Evolutionary conservation across 2,888 invertebrate species (phyloP).

Genomic region (Dorcus parallelipipedus): DNA sequence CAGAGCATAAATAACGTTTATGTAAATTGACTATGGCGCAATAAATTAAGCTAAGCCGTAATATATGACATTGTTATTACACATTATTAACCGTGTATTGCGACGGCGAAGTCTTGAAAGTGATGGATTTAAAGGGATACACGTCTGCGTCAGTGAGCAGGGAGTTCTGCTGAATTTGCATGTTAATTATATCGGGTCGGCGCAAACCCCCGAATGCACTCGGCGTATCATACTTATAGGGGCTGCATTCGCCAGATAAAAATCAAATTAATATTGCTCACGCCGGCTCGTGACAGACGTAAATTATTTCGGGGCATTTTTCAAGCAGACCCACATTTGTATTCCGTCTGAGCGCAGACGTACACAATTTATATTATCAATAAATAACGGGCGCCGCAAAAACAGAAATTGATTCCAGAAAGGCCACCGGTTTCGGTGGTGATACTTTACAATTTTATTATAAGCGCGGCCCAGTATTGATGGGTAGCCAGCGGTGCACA

Average conservation of each 20-base stretch:
- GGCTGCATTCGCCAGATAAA: conserved; percentile 32
- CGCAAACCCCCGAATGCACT: conserved; percentile 21
- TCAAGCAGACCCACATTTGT: conserved; percentile 30
- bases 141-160: no score
- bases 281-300: conserved; percentile 20
- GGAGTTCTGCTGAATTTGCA: conserved; percentile 29
- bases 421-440: conserved; percentile 22
- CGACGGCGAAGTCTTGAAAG: no score
- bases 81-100: no score
- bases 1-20: no score
- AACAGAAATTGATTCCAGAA: conserved; percentile 41
- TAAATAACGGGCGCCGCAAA: conserved; percentile 39
- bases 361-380: conserved; percentile 45
- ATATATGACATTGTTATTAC: no score
- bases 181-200: conserved; percentile 35
- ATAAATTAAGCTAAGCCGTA: no score
- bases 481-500: conserved; percentile 22
- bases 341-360: conserved; percentile 35
- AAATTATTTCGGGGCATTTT: conserved; percentile 23
- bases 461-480: conserved; percentile 19
- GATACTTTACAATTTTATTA: conserved; percentile 43
- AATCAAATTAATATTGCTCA: conserved; percentile 35
- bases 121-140: no score
- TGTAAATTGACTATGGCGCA: no score
- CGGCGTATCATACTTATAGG: conserved; percentile 17